phyloP scores from a whole-genome alignment of 2,797 vertebrate species.

The Pseudomugil gertrudae region DNA sequence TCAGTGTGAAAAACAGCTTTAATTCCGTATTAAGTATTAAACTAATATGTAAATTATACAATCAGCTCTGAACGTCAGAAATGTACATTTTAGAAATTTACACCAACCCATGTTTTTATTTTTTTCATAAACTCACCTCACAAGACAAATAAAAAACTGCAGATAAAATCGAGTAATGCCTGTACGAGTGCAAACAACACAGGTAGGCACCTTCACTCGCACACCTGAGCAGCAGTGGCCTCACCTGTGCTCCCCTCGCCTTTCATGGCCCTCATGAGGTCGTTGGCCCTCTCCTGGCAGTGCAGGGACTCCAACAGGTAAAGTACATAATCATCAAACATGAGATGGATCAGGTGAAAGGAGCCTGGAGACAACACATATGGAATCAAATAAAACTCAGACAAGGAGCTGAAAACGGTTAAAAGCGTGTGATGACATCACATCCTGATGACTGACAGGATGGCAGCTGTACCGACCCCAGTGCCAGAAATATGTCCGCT shows the following conservation, averaged over 20 bases:
- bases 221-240: slow-evolving; percentile 25
- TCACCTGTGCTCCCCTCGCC: slow-evolving; percentile 91
- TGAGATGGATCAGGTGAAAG: slow-evolving; percentile 98
- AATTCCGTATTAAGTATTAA: not conserved
- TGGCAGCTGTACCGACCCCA: slow-evolving; percentile 40
- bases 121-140: too few relatives aligned
- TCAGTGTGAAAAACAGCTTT: not conserved
- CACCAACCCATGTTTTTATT: too few relatives aligned
- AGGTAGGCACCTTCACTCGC: not conserved
- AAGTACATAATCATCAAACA: slow-evolving; percentile 99
- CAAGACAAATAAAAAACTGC: not conserved
- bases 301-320: slow-evolving; percentile 97
- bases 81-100: too few relatives aligned
- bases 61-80: too few relatives aligned
- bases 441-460: slow-evolving; percentile 54
- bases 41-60: too few relatives aligned
- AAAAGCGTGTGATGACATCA: slow-evolving; percentile 57
- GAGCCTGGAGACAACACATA: slow-evolving; percentile 83
- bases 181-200: not conserved
- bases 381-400: not conserved
- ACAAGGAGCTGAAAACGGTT: slow-evolving; percentile 1
- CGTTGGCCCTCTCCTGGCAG: slow-evolving; percentile 96
- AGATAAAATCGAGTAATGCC: not conserved
- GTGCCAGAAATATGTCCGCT: slow-evolving; percentile 73
- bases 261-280: slow-evolving; percentile 97